Conservation (phyloP, 2,888 invertebrate species). For the Erebia ligea region DNA sequence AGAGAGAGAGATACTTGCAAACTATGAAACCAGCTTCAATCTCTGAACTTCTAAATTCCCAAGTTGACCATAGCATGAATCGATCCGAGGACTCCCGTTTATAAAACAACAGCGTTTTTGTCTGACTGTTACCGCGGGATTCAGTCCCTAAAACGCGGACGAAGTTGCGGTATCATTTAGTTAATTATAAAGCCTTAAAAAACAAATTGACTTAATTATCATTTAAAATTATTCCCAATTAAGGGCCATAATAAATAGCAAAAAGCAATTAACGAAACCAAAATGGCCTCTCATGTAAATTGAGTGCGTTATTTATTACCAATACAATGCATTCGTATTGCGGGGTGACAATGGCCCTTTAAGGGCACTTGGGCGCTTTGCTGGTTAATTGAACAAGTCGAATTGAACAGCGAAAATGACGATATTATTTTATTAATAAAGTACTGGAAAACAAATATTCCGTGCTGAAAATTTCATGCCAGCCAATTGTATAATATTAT, state of each 20-base stretch:
- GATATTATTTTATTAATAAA: no score
- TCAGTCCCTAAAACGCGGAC: not conserved
- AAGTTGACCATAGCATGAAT: no score
- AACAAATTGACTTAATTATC: not conserved
- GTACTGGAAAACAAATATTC: no score
- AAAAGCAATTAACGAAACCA: slow-evolving; percentile 11
- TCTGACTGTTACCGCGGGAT: no score
- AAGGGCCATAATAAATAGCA: not conserved
- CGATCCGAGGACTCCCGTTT: no score
- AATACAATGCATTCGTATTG: not conserved
- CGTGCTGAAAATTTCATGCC: no score
- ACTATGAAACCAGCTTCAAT: no score
- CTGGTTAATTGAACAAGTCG: slow-evolving; percentile 2
- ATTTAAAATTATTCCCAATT: slow-evolving; percentile 1
- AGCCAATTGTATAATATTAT: no score
- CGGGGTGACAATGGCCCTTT: not conserved
- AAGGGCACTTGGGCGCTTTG: slow-evolving; percentile 12
- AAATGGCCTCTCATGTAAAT: slow-evolving; percentile 3
- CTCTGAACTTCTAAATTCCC: no score
- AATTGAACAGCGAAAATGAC: no score
- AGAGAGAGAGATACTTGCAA: no score
- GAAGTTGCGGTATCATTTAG: not conserved
- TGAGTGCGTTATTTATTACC: slow-evolving; percentile 8
- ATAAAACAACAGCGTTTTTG: no score
- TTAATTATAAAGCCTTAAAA: not conserved